phyloP scores from a whole-genome alignment of 1,140 invertebrate species.

The Microplitis demolitor region DNA sequence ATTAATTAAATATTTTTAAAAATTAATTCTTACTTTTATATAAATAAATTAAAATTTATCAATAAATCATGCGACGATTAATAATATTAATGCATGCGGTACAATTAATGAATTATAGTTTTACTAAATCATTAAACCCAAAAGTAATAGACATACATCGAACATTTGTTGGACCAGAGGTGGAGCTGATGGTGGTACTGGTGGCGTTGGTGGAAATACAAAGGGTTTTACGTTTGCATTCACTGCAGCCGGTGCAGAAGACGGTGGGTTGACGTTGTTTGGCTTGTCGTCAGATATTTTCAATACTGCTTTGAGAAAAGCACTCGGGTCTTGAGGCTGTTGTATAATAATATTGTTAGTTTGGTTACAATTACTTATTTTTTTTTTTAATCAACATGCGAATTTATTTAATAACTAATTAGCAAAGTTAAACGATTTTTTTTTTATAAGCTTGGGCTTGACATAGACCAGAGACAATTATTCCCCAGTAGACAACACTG shows the following conservation, averaged over 20 bases:
- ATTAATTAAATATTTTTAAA: slow-evolving; percentile 1
- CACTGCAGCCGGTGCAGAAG: slow-evolving; percentile 22
- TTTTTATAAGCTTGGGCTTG: too few species aligned
- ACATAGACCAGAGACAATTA: background rate
- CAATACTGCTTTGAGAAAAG: slow-evolving; percentile 54
- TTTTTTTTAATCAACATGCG: background rate
- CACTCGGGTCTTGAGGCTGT: slow-evolving; percentile 54
- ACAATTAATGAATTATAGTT: background rate
- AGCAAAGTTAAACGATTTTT: background rate
- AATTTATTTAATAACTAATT: background rate
- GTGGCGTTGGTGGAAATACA: slow-evolving; percentile 33
- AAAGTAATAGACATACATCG: slow-evolving; percentile 43
- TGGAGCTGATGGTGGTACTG: slow-evolving; percentile 39
- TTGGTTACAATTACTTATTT: slow-evolving; percentile 28
- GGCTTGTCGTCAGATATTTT: slow-evolving; percentile 51
- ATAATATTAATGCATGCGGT: background rate
- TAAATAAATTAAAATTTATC: background rate
- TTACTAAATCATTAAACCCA: background rate
- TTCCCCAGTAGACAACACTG: slow-evolving; percentile 7
- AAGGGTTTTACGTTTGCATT: slow-evolving; percentile 26
- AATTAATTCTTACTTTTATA: too few species aligned
- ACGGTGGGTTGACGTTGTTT: slow-evolving; percentile 17
- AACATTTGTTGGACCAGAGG: slow-evolving; percentile 56
- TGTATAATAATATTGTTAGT: slow-evolving; percentile 16
- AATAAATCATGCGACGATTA: background rate